A percentile compares a stretch with the other conserved stretches of the same genome.
phyloP scores from a whole-genome alignment of 2,113 vertebrate species.

The Percopsis transmontana region DNA sequence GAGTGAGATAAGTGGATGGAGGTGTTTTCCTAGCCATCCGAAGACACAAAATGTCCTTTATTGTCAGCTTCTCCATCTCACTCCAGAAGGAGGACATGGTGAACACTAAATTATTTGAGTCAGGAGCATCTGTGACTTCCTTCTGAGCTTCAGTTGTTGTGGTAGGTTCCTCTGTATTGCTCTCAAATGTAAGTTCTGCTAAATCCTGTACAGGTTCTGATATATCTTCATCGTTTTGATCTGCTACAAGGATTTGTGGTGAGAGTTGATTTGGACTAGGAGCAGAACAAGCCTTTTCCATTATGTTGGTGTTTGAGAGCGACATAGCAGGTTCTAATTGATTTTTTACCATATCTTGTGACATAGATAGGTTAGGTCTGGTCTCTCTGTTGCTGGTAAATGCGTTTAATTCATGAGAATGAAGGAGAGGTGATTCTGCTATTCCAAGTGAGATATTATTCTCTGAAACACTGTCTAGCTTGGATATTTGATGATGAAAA shows the following conservation, averaged over 20 bases:
- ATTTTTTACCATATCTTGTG: slow-evolving; percentile 12
- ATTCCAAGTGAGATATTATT: neutral
- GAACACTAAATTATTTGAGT: slow-evolving; percentile 55
- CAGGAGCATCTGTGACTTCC: slow-evolving; percentile 8
- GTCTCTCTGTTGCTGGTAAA: neutral
- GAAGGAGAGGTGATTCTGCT: neutral
- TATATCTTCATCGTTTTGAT: neutral
- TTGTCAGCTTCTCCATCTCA: slow-evolving; percentile 81
- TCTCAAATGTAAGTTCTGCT: slow-evolving; percentile 11
- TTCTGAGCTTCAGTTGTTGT: slow-evolving; percentile 16
- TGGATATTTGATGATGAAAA: neutral
- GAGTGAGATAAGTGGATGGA: slow-evolving; percentile 33
- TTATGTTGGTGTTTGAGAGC: slow-evolving; percentile 25
- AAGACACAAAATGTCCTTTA: slow-evolving; percentile 78
- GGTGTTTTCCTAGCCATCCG: slow-evolving; percentile 38
- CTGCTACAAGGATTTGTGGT: neutral
- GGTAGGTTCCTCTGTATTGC: neutral
- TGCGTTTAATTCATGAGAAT: neutral
- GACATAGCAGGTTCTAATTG: slow-evolving; percentile 13
- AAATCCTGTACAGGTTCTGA: slow-evolving; percentile 11
- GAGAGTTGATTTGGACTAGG: neutral
- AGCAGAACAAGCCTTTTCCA: slow-evolving; percentile 22
- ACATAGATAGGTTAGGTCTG: neutral
- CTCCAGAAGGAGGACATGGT: slow-evolving; percentile 81
- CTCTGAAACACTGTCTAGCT: slow-evolving; percentile 5